Percentiles rank a stretch among this genome's conserved stretches.
phyloP scores from a whole-genome alignment of 2,113 vertebrate genomes.

The Dolichallabes microphthalmus region DNA sequence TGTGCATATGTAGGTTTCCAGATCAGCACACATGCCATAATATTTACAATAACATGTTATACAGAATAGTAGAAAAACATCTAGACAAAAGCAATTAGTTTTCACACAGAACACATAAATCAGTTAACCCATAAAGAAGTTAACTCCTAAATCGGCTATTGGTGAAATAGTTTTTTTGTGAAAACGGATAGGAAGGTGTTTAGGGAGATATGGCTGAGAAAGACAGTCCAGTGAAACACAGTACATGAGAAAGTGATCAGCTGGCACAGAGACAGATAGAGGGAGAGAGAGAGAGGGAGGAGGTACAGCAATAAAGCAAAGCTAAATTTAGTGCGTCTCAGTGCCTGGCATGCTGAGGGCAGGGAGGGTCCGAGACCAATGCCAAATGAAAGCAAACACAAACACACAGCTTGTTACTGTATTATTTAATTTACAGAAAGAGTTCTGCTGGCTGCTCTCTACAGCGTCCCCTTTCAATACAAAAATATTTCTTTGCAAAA shows the following conservation, averaged over 20 bases:
- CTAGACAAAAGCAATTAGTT: neutral
- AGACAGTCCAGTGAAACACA: neutral
- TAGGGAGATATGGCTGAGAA: neutral
- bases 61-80: neutral
- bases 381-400: slow-evolving; percentile 25
- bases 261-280: neutral
- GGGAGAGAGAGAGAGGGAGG: neutral
- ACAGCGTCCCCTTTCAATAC: neutral
- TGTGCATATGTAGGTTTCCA: neutral
- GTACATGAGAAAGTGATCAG: neutral
- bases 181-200: neutral
- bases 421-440: neutral
- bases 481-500: neutral
- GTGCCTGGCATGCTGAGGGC: slow-evolving; percentile 24
- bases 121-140: neutral
- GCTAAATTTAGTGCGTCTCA: slow-evolving; percentile 27
- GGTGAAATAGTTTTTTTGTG: neutral
- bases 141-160: too few species aligned
- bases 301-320: neutral
- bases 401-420: neutral
- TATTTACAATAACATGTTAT: neutral
- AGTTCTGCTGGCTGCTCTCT: neutral
- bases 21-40: neutral
- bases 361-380: slow-evolving; percentile 17
- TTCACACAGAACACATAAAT: neutral